Evolutionary conservation across 1,140 invertebrate species (phyloP).

Genomic region (Atta cephalotes): DNA sequence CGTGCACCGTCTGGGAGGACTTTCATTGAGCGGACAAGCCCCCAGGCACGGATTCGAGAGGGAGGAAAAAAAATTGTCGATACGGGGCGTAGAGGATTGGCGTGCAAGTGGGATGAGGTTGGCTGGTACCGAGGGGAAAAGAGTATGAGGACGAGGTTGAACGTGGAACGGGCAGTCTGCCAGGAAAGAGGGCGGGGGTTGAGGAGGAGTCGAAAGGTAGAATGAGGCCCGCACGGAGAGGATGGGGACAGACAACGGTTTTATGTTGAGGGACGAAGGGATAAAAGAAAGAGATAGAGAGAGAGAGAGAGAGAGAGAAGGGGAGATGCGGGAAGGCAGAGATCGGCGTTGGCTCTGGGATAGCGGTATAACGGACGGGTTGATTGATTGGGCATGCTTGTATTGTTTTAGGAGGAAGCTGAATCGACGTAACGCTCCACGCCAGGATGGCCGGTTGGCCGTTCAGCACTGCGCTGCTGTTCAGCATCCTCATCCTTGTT

Average conservation of each 20-base stretch:
- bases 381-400: slow-evolving; percentile 82
- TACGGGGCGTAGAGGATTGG: slow-evolving; percentile 61
- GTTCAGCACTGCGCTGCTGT: slow-evolving; percentile 83
- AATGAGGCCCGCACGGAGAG: slow-evolving; percentile 61
- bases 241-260: slow-evolving; percentile 42
- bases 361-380: slow-evolving; percentile 73
- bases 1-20: slow-evolving; percentile 71
- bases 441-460: slow-evolving; percentile 85
- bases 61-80: slow-evolving; percentile 72
- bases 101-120: slow-evolving; percentile 38
- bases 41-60: slow-evolving; percentile 71
- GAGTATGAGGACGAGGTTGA: slow-evolving; percentile 48
- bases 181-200: slow-evolving; percentile 66
- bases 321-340: slow-evolving; percentile 8
- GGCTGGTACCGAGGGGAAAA: background rate
- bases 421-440: slow-evolving; percentile 86
- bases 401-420: slow-evolving; percentile 84
- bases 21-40: slow-evolving; percentile 78
- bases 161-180: slow-evolving; percentile 72
- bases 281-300: slow-evolving; percentile 12
- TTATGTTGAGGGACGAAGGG: slow-evolving; percentile 48
- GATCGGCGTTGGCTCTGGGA: slow-evolving; percentile 52
- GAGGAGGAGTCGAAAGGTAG: slow-evolving; percentile 66
- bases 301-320: slow-evolving; percentile 8
- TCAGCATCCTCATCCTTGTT: slow-evolving; percentile 84